These are phyloP conservation scores for Drosophila tropicalis DNA, from an alignment of 1,140 invertebrate genomes.

Conservation along the genomic window DNA sequence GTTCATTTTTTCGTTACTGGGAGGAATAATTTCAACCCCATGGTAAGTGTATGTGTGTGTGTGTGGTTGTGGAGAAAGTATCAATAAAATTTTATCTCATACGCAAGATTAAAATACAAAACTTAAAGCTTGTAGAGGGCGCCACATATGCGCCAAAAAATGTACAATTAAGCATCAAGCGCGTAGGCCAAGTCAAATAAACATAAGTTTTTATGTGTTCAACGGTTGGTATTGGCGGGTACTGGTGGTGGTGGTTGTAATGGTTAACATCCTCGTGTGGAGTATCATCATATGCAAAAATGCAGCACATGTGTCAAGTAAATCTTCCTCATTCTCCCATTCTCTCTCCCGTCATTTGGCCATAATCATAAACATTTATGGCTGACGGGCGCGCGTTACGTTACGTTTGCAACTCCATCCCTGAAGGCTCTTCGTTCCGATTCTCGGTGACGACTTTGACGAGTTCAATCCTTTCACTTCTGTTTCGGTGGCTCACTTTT, in stretches of 20 bases:
- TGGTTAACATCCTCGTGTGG: not conserved
- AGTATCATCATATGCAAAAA: conserved; percentile 68
- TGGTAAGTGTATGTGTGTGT: not conserved
- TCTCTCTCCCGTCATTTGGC: conserved; percentile 31
- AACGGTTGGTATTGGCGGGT: conserved; percentile 44
- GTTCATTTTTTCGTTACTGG: not conserved
- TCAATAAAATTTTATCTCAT: conserved; percentile 73
- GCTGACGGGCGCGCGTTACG: conserved; percentile 56
- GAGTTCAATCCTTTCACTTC: conserved; percentile 72
- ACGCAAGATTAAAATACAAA: conserved; percentile 73
- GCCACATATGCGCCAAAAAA: conserved; percentile 51
- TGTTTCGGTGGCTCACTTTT: conserved; percentile 3
- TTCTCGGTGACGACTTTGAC: conserved; percentile 69
- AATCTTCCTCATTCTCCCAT: conserved; percentile 58
- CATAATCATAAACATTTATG: conserved; percentile 82
- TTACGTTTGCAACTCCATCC: no score
- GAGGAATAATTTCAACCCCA: not conserved
- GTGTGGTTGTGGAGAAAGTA: not conserved
- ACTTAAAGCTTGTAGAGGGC: conserved; percentile 54
- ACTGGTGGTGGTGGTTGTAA: not conserved
- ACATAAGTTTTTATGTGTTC: conserved; percentile 81
- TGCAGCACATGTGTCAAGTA: conserved; percentile 79
- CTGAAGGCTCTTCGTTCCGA: not conserved
- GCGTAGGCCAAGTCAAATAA: conserved; percentile 79
- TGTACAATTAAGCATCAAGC: conserved; percentile 64